Evolutionary conservation across 2,797 vertebrate genomes (phyloP).

Genomic region (Smutsia temminckii): DNA sequence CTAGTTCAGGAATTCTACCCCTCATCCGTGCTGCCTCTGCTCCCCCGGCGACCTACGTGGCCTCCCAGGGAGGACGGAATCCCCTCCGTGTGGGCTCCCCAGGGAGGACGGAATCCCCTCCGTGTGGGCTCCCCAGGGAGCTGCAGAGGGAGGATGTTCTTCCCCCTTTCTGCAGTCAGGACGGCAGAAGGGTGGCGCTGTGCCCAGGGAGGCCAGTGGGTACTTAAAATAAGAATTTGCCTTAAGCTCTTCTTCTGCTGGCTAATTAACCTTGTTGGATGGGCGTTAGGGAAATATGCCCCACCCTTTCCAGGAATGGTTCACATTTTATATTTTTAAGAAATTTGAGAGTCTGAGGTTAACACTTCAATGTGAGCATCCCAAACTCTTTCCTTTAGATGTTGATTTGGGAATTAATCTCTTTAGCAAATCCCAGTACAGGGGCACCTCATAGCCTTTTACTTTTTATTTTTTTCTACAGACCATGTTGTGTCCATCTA

Average conservation of each 20-base stretch:
- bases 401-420: neutral
- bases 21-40: neutral
- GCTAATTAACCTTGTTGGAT: neutral
- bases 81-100: neutral
- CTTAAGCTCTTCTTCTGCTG: neutral
- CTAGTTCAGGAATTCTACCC: neutral
- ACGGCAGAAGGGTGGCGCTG: neutral
- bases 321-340: slow-evolving; percentile 5
- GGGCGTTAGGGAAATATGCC: neutral
- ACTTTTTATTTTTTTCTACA: neutral
- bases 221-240: neutral
- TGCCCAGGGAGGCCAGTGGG: neutral
- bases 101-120: neutral
- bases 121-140: neutral
- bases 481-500: neutral
- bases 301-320: neutral
- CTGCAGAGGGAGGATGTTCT: neutral
- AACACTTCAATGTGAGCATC: neutral
- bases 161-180: slow-evolving; percentile 11
- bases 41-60: neutral
- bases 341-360: neutral
- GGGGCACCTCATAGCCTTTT: neutral
- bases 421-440: neutral
- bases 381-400: neutral
- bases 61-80: neutral